Percentiles rank a stretch among this genome's conserved stretches.
These are phyloP conservation scores for Aldrovandia affinis DNA, from an alignment of 2,797 vertebrate species.

Conservation along the genomic window DNA sequence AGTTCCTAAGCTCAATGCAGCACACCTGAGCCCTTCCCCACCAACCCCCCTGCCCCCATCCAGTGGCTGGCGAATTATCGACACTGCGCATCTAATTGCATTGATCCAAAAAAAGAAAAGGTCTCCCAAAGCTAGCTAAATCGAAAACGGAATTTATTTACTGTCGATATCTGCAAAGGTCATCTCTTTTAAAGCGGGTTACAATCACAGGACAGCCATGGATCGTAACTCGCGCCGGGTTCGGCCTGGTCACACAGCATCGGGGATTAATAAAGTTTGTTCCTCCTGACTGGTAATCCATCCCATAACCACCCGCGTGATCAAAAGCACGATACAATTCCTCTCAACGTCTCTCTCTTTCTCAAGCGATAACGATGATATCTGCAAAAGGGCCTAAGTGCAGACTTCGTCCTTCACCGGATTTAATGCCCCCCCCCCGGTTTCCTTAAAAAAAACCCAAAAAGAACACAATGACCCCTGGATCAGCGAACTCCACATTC, in stretches of 20 bases:
- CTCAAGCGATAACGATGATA: neutral
- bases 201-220: neutral
- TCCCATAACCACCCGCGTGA: slow-evolving; percentile 66
- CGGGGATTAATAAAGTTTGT: neutral
- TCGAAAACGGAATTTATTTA: slow-evolving; percentile 81
- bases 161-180: slow-evolving; percentile 81
- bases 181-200: slow-evolving; percentile 67
- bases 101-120: slow-evolving; percentile 64
- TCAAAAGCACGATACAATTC: neutral
- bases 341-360: neutral
- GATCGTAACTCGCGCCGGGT: neutral
- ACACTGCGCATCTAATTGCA: slow-evolving; percentile 77
- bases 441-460: neutral
- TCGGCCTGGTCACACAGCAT: neutral
- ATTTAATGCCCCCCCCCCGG: no score
- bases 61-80: slow-evolving; percentile 56
- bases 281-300: slow-evolving; percentile 65
- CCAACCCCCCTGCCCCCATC: slow-evolving; percentile 38
- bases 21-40: slow-evolving; percentile 35
- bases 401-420: neutral
- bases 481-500: slow-evolving; percentile 67
- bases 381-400: neutral
- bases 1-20: slow-evolving; percentile 5
- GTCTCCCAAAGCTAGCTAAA: slow-evolving; percentile 77
- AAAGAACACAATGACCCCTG: slow-evolving; percentile 55